These are phyloP conservation scores for Semotilus atromaculatus DNA, from an alignment of 2,797 vertebrate species.

Conservation along the genomic window DNA sequence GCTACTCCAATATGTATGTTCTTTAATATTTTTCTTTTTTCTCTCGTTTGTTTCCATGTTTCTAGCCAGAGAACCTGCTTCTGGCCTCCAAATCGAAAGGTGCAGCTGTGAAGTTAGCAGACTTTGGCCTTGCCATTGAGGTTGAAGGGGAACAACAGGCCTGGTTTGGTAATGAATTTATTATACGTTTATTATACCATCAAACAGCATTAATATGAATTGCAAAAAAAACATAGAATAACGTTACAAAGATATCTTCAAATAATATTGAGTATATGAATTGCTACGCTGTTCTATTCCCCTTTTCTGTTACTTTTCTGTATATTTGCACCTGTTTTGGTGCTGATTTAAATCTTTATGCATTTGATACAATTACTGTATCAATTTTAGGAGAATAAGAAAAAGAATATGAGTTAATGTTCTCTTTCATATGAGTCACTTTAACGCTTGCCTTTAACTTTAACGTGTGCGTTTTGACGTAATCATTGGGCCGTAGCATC, in stretches of 20 bases:
- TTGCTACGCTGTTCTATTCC: neutral
- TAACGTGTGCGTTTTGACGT: neutral
- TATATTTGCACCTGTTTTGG: neutral
- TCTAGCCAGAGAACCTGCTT: conserved; percentile 93
- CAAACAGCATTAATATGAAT: neutral
- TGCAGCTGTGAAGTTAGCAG: conserved; percentile 93
- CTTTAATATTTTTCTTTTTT: neutral
- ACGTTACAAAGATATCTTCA: neutral
- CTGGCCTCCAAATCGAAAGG: conserved; percentile 96
- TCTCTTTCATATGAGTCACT: neutral
- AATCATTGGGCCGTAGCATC: neutral
- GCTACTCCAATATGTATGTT: neutral
- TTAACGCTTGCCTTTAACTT: too few species aligned
- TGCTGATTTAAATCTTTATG: neutral
- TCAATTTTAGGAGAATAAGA: neutral
- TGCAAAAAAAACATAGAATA: neutral
- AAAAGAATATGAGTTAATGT: neutral
- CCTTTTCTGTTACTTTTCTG: neutral
- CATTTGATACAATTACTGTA: neutral
- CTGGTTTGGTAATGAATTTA: conserved; percentile 93
- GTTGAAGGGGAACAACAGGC: conserved; percentile 98
- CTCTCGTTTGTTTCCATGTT: conserved; percentile 13
- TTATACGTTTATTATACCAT: neutral
- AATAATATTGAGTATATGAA: neutral
- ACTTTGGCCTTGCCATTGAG: conserved; percentile 96